phyloP scores from a whole-genome alignment of 2,797 vertebrate species.

The Paramormyrops hopkinsi region DNA sequence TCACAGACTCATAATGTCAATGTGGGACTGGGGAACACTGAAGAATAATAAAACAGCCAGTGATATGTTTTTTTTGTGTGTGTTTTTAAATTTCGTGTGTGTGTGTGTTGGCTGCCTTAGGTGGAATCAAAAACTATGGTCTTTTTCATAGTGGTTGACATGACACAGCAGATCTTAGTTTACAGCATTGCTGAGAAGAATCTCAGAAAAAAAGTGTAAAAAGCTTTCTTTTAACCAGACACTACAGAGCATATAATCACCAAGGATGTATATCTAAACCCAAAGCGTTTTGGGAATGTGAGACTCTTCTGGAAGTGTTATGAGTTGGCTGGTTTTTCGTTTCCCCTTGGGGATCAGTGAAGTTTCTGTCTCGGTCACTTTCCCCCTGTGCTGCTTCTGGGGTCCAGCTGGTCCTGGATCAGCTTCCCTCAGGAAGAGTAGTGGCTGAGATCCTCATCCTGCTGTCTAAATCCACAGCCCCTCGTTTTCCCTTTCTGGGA shows the following conservation, averaged over 20 bases:
- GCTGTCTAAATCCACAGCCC: background rate
- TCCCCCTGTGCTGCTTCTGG: background rate
- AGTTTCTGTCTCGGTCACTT: background rate
- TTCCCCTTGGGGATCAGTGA: background rate
- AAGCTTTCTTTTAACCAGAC: background rate
- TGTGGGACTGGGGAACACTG: slow-evolving; percentile 15
- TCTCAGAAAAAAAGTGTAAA: background rate
- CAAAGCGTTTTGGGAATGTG: background rate
- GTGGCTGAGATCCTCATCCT: background rate
- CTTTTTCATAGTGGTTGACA: background rate
- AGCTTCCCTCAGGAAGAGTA: background rate
- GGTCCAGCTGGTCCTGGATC: background rate
- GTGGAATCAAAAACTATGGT: background rate
- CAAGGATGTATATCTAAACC: background rate
- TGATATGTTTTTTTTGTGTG: background rate
- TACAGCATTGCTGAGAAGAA: background rate
- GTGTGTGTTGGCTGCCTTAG: slow-evolving; percentile 18
- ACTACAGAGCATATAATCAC: background rate
- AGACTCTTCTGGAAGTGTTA: background rate
- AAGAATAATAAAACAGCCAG: slow-evolving; percentile 9
- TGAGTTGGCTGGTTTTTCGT: background rate
- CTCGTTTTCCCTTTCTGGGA: slow-evolving; percentile 10
- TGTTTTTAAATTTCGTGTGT: background rate
- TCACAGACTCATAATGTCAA: background rate
- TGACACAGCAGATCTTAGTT: background rate